Percentiles rank a stretch among this genome's conserved stretches.
phyloP scores from a whole-genome alignment of 2,113 vertebrate species.

The Bungarus multicinctus region DNA sequence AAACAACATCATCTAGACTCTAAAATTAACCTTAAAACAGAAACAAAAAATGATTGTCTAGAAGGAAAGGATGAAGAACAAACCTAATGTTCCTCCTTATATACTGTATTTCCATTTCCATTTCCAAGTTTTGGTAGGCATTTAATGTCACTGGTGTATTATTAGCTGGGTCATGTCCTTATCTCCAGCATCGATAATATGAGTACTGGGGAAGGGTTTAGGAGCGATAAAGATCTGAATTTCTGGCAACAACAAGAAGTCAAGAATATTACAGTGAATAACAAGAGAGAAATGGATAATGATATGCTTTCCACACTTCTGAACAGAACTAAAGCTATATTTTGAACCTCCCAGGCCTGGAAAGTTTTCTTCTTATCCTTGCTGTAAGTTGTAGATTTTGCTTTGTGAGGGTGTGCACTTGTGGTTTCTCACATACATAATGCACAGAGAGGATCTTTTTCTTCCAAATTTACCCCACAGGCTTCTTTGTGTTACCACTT shows the following conservation, averaged over 20 bases:
- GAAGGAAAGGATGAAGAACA: not conserved
- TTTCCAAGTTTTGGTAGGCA: conserved; percentile 30
- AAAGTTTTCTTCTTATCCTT: conserved; percentile 38
- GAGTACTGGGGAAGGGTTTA: conserved; percentile 2
- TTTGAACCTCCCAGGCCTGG: conserved; percentile 24
- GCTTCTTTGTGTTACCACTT: conserved; percentile 51
- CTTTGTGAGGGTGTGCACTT: conserved; percentile 1
- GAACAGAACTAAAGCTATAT: conserved; percentile 38
- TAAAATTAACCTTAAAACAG: not conserved
- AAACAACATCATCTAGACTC: not conserved
- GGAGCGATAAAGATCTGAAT: conserved; percentile 23
- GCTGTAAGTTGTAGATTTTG: conserved; percentile 40
- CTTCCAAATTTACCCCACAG: conserved; percentile 43
- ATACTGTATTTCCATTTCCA: too few species aligned
- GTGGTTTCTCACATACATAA: conserved; percentile 19
- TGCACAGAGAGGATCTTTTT: conserved; percentile 22
- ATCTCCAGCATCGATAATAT: conserved; percentile 32
- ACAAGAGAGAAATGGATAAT: conserved; percentile 43
- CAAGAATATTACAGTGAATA: not conserved
- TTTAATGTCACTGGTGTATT: not conserved
- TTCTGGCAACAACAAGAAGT: conserved; percentile 41
- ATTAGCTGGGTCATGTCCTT: not conserved
- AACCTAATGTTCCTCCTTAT: not conserved
- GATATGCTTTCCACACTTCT: conserved; percentile 48
- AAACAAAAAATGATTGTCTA: not conserved